These are phyloP conservation scores for Nematolebias whitei DNA, from an alignment of 2,113 vertebrate genomes.

Conservation along the genomic window DNA sequence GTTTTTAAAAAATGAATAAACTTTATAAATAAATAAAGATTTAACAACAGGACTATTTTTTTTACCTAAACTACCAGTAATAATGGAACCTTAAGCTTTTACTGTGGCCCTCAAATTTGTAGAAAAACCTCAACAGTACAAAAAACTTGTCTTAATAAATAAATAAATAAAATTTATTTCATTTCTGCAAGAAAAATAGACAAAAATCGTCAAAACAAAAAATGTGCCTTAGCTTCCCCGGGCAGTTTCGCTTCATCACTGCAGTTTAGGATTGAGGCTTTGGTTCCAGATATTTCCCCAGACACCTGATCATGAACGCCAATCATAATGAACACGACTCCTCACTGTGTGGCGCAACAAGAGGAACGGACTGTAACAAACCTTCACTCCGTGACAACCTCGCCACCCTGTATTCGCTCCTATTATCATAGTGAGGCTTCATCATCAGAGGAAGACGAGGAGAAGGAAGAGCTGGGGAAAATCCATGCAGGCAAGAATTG, in stretches of 20 bases:
- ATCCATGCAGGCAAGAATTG: constrained; percentile 43
- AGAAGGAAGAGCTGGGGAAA: constrained; percentile 7
- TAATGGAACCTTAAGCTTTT: too few relatives aligned
- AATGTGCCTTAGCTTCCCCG: not conserved
- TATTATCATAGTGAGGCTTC: constrained; percentile 32
- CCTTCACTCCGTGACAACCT: constrained; percentile 35
- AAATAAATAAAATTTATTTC: too few relatives aligned
- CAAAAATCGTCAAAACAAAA: not conserved
- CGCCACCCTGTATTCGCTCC: constrained; percentile 44
- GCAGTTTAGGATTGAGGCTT: constrained; percentile 25
- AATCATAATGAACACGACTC: constrained; percentile 36
- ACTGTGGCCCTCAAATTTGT: too few relatives aligned
- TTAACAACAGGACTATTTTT: too few relatives aligned
- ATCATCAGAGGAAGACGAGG: constrained; percentile 25
- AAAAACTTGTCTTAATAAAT: too few relatives aligned
- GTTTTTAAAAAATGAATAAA: too few relatives aligned
- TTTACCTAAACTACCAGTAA: too few relatives aligned
- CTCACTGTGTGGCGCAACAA: constrained; percentile 8
- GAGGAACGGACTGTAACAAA: too few relatives aligned
- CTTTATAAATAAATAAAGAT: too few relatives aligned
- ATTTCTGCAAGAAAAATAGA: not conserved
- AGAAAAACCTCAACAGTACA: not conserved
- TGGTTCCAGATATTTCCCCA: constrained; percentile 5
- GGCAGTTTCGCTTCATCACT: constrained; percentile 8
- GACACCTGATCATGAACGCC: constrained; percentile 30